Percentiles rank a stretch among this genome's conserved stretches.
phyloP scores from a whole-genome alignment of 2,797 vertebrate species.

The Ptychobarbus kaznakovi region DNA sequence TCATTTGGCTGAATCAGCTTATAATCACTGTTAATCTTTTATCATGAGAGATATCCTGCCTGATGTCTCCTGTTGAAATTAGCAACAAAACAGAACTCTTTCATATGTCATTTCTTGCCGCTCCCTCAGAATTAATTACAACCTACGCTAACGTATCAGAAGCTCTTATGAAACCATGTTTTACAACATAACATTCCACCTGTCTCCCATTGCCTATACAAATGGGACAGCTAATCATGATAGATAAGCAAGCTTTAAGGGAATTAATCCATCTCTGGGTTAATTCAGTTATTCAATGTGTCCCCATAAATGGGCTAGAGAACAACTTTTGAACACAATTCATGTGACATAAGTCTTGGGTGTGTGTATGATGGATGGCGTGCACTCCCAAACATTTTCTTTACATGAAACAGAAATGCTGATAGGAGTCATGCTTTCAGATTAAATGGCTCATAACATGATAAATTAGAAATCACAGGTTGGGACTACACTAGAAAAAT shows the following conservation, averaged over 20 bases:
- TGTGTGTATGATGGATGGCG: conserved; percentile 54
- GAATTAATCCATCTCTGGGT: conserved; percentile 61
- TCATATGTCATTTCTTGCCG: conserved; percentile 45
- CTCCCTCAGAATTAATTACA: conserved; percentile 56
- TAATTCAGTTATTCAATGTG: conserved; percentile 56
- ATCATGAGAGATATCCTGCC: conserved; percentile 54
- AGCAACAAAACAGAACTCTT: conserved; percentile 51
- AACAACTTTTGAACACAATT: conserved; percentile 57
- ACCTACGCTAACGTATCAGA: conserved; percentile 42
- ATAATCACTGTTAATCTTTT: conserved; percentile 56
- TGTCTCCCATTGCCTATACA: conserved; percentile 60
- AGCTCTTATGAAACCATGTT: conserved; percentile 60
- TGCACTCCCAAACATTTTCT: conserved; percentile 47
- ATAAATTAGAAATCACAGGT: conserved; percentile 36
- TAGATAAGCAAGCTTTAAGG: conserved; percentile 58
- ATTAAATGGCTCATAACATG: conserved; percentile 40
- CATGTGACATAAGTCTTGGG: conserved; percentile 59
- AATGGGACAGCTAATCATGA: conserved; percentile 66
- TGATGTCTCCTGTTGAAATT: conserved; percentile 55
- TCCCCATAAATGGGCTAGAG: conserved; percentile 53
- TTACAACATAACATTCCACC: conserved; percentile 59
- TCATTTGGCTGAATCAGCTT: conserved; percentile 60
- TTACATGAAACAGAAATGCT: conserved; percentile 42
- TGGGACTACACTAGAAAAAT: conserved; percentile 8
- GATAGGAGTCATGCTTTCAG: conserved; percentile 37